Conservation (phyloP, 2,888 invertebrate species). For the Stenodera caucasica region DNA sequence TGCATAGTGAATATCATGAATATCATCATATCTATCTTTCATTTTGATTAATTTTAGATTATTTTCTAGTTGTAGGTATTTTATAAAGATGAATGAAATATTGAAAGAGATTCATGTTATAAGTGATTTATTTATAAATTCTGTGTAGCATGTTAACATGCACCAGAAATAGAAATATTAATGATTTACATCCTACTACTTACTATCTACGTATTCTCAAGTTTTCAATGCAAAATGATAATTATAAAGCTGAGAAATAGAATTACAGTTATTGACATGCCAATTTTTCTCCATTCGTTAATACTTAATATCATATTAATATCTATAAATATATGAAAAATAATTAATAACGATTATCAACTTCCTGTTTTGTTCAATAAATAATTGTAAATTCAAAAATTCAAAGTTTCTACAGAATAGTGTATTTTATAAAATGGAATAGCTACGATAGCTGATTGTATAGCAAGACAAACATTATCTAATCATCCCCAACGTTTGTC, state of each 20-base stretch:
- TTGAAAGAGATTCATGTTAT: neutral
- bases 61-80: neutral
- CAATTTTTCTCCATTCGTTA: neutral
- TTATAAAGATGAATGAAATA: neutral
- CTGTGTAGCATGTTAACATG: neutral
- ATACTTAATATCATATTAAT: no score
- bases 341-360: no score
- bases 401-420: neutral
- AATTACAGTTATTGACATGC: neutral
- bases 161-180: neutral
- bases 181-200: neutral
- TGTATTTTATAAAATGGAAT: neutral
- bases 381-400: neutral
- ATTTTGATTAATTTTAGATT: neutral
- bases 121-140: neutral
- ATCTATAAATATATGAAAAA: no score
- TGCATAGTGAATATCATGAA: slow-evolving; percentile 4
- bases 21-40: neutral
- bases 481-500: slow-evolving; percentile 25
- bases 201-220: neutral
- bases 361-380: neutral
- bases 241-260: neutral
- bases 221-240: neutral
- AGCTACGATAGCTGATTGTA: neutral
- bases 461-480: slow-evolving; percentile 22